Base-by-base conservation (phyloP, 92 coral and sea anemone species). In the Porites rus region DNA sequence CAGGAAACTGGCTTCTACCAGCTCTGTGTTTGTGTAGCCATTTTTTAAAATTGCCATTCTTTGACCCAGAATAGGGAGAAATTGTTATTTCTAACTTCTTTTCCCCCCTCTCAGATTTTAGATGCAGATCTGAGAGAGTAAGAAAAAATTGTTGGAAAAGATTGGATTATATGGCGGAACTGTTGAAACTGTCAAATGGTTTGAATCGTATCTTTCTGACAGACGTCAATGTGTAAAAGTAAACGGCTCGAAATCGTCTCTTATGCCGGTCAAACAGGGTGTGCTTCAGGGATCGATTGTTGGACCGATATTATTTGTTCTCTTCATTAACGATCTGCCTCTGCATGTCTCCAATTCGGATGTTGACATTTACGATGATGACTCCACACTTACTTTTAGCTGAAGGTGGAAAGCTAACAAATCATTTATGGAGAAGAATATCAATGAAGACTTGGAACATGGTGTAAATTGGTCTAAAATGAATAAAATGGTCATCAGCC, bases 401-500 rank as follows among this genome's bases (percentile, higher is more conserved):
- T 67, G 51, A 67, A 67, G 72, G 72, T 67, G 72, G 72, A 67
- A 12, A 2, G 51, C 8, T 67, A 67, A 67, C 38, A 67, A 20
- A 8, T 67, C 43, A 20, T 67, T 67, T 67, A 67, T 7, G 72
- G 43, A 67, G 43, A 67, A 67, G 43, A 67, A 67, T 67, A 24
- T 67, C 72, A 67, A 67, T 67, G 25, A 64, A 64, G 69, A 25
- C 28, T 25, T 25, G 31, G 31, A 64, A 7, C 43, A 67, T 9
- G 72, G 24, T 67, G 72, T 20, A 14, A n/a, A 21, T 20, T 67
- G 72, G 43, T 67, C 72, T 19, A 67, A 67, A 67, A 67, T 67
- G 7, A 67, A 67, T 14, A 67, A 67, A 67, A 67, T n/a, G 72
- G 43, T 67, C 72, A 67, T 21, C 72, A 67, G 72, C 72, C 50